Percentiles rank a stretch among this genome's conserved stretches.
Evolutionary conservation across 2,888 invertebrate species (phyloP).

Genomic region (Drosophila flavopinicola): DNA sequence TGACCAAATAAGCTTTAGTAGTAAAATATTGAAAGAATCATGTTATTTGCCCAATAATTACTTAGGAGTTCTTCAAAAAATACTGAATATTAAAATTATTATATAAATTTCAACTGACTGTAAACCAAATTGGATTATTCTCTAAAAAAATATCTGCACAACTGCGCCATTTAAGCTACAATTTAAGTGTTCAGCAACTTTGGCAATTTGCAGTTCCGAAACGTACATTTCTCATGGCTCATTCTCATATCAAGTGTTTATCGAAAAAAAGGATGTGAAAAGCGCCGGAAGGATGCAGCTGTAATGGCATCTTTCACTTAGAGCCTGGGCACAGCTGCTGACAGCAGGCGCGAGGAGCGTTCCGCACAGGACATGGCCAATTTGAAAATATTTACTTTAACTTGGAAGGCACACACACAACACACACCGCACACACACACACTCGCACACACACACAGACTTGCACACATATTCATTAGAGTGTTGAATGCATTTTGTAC

Average conservation of each 20-base stretch:
- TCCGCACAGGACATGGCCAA: slow-evolving; percentile 75
- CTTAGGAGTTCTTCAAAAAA: too few relatives aligned
- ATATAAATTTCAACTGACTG: too few relatives aligned
- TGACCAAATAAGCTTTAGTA: too few relatives aligned
- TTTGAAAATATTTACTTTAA: slow-evolving; percentile 80
- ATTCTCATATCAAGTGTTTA: slow-evolving; percentile 13
- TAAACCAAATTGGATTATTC: too few relatives aligned
- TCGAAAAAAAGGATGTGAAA: slow-evolving; percentile 41
- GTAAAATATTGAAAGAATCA: too few relatives aligned
- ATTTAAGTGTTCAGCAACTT: slow-evolving; percentile 20
- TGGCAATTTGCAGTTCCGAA: slow-evolving; percentile 22
- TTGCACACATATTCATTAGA: slow-evolving; percentile 50
- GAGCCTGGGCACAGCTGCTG: slow-evolving; percentile 47
- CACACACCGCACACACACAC: slow-evolving; percentile 1
- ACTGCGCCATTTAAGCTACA: neutral
- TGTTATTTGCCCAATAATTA: too few relatives aligned
- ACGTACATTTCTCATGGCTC: slow-evolving; percentile 27
- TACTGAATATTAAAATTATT: too few relatives aligned
- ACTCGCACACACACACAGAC: slow-evolving; percentile 4
- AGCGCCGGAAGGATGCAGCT: slow-evolving; percentile 47
- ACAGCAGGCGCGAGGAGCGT: slow-evolving; percentile 27
- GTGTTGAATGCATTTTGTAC: slow-evolving; percentile 48
- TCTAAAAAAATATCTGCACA: neutral
- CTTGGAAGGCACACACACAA: slow-evolving; percentile 47
- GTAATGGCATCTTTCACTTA: slow-evolving; percentile 67